phyloP scores from a whole-genome alignment of 2,113 vertebrate species.

The Ranitomeya imitator region DNA sequence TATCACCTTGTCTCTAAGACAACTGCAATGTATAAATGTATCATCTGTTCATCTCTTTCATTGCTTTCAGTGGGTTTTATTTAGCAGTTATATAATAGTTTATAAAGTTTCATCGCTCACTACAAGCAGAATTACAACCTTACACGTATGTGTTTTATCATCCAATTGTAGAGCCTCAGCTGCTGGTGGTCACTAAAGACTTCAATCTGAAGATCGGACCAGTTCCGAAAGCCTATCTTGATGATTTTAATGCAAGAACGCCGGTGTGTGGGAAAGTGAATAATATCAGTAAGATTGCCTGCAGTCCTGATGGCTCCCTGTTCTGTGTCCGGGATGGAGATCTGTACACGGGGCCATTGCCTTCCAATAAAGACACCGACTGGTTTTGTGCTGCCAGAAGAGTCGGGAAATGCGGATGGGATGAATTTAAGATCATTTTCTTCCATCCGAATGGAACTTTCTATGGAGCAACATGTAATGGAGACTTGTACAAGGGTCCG shows the following conservation, averaged over 20 bases:
- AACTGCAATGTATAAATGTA: too few species aligned
- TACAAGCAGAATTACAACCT: too few species aligned
- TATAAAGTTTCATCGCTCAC: too few species aligned
- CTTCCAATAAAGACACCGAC: neutral
- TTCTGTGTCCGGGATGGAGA: neutral
- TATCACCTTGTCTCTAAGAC: too few species aligned
- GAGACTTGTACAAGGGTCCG: neutral
- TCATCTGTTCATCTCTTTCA: too few species aligned
- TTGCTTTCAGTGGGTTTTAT: too few species aligned
- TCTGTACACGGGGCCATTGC: neutral
- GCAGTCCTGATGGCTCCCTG: neutral
- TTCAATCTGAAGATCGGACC: too few species aligned
- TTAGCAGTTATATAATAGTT: too few species aligned
- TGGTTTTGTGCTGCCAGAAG: neutral
- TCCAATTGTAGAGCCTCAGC: too few species aligned
- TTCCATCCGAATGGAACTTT: slow-evolving; percentile 16
- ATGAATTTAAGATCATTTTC: neutral
- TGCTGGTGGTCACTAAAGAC: too few species aligned
- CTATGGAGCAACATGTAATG: neutral
- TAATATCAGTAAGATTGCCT: neutral
- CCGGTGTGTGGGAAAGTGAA: neutral
- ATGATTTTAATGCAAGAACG: neutral
- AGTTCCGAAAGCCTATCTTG: too few species aligned
- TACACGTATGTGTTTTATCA: too few species aligned
- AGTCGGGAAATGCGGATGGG: neutral